Evolutionary conservation across 2,797 vertebrate genomes (phyloP).

Genomic region (Melanotaenia nigrans): DNA sequence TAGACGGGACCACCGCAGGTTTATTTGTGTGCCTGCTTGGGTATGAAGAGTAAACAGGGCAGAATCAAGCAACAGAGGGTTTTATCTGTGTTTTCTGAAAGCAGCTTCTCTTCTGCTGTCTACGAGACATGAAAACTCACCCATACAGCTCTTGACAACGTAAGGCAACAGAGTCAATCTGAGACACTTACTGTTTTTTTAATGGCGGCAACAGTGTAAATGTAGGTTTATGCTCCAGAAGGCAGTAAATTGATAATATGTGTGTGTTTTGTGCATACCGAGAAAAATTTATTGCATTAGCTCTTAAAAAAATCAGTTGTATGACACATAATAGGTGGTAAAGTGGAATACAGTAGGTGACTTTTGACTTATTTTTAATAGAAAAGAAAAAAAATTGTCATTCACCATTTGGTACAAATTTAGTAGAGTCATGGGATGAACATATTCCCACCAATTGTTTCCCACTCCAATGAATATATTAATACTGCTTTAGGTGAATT

Average conservation of each 20-base stretch:
- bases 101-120: conserved; percentile 42
- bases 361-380: conserved; percentile 17
- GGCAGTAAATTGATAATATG: conserved; percentile 25
- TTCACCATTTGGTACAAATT: conserved; percentile 4
- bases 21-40: conserved; percentile 73
- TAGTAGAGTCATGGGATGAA: background rate
- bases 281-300: conserved; percentile 19
- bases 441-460: background rate
- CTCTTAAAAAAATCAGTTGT: conserved; percentile 20
- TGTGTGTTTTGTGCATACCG: conserved; percentile 22
- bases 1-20: conserved; percentile 55
- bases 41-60: conserved; percentile 70
- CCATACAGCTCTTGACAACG: conserved; percentile 29
- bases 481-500: background rate
- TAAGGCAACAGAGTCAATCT: conserved; percentile 18
- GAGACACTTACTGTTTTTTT: background rate
- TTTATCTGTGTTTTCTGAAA: conserved; percentile 67
- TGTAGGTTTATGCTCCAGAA: conserved; percentile 12
- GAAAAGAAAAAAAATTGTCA: background rate
- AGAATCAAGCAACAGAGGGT: conserved; percentile 50
- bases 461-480: background rate
- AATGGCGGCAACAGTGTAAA: conserved; percentile 5
- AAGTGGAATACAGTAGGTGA: conserved; percentile 21
- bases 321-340: conserved; percentile 28
- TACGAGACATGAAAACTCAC: conserved; percentile 46